Conservation (phyloP, 2,888 invertebrate genomes). For the Leuctra nigra region DNA sequence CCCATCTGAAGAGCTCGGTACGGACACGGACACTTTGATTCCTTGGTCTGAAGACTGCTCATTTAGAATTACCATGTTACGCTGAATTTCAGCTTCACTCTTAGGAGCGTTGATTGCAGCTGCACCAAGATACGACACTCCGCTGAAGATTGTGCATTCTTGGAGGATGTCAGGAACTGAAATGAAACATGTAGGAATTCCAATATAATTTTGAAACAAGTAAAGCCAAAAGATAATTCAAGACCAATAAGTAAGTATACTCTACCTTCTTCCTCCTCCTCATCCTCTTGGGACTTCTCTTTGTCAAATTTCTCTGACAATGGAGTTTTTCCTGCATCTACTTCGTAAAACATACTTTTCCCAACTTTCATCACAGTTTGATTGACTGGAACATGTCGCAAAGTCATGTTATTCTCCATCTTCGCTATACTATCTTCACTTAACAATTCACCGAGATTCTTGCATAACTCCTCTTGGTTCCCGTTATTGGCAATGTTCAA, state of each 20-base stretch:
- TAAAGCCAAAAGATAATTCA: not conserved
- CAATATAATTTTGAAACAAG: not conserved
- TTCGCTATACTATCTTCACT: constrained; percentile 24
- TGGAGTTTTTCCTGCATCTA: constrained; percentile 33
- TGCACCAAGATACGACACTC: constrained; percentile 88
- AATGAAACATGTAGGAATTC: too few relatives aligned
- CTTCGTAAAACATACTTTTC: constrained; percentile 47
- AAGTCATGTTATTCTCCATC: constrained; percentile 24
- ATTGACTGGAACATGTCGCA: constrained; percentile 24
- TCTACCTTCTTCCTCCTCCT: constrained; percentile 67
- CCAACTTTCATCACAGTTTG: constrained; percentile 43
- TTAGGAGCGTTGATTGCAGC: constrained; percentile 88
- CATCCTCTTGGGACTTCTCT: constrained; percentile 73
- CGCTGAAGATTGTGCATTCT: constrained; percentile 86
- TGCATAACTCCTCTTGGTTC: constrained; percentile 54
- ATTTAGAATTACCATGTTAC: constrained; percentile 88
- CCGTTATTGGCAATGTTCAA: constrained; percentile 57
- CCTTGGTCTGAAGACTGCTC: constrained; percentile 62
- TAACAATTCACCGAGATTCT: constrained; percentile 52
- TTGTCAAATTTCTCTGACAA: constrained; percentile 66
- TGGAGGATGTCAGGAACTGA: constrained; percentile 75
- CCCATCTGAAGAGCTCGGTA: constrained; percentile 89
- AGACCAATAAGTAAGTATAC: not conserved
- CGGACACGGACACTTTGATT: constrained; percentile 84
- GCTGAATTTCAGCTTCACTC: constrained; percentile 85